Evolutionary conservation across 2,113 vertebrate genomes (phyloP).

Genomic region (Brachypodius melanocephalos): DNA sequence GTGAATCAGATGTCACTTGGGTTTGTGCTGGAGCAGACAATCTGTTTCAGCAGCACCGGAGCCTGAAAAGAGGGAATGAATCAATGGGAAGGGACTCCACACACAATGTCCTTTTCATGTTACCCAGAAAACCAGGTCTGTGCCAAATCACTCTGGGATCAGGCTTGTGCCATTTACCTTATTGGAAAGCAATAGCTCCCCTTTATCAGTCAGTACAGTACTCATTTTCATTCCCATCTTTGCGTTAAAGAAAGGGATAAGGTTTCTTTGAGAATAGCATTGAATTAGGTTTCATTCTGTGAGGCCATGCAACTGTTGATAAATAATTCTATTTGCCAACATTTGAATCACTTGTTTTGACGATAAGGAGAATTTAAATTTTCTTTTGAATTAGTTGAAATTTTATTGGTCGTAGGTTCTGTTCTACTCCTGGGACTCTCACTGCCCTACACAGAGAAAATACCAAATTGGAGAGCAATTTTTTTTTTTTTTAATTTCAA

Average conservation of each 20-base stretch:
- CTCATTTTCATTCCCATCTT: slow-evolving; percentile 54
- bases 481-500: neutral
- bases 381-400: neutral
- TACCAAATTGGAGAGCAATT: neutral
- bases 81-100: slow-evolving; percentile 2
- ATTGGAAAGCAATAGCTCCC: slow-evolving; percentile 47
- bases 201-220: slow-evolving; percentile 53
- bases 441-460: neutral
- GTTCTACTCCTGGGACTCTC: neutral
- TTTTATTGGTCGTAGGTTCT: neutral
- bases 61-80: slow-evolving; percentile 39
- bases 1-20: slow-evolving; percentile 60
- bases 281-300: slow-evolving; percentile 17
- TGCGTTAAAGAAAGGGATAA: slow-evolving; percentile 3
- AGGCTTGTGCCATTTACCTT: slow-evolving; percentile 38
- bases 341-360: slow-evolving; percentile 15
- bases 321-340: slow-evolving; percentile 5
- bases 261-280: neutral
- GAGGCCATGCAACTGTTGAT: neutral
- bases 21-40: slow-evolving; percentile 16
- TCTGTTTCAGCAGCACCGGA: slow-evolving; percentile 30
- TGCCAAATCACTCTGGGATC: slow-evolving; percentile 41
- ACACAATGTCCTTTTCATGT: slow-evolving; percentile 3
- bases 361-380: neutral
- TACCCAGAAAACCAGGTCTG: slow-evolving; percentile 6